These are phyloP conservation scores for Eumeta japonica DNA, from an alignment of 1,140 invertebrate genomes.

Conservation along the genomic window DNA sequence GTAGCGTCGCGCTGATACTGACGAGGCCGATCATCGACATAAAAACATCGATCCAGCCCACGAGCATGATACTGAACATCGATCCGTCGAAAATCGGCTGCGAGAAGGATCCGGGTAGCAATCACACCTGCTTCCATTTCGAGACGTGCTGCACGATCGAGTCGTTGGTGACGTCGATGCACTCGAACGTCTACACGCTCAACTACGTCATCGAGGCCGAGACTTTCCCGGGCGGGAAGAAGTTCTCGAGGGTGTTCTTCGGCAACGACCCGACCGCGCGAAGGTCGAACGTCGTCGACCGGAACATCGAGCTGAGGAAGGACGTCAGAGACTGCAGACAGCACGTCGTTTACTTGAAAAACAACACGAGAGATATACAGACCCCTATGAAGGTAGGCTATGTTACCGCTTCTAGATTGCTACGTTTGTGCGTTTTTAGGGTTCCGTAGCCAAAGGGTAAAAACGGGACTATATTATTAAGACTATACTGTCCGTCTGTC, in stretches of 20 bases:
- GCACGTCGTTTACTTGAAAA: conserved; percentile 80
- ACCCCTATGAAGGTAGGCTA: conserved; percentile 75
- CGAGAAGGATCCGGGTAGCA: conserved; percentile 60
- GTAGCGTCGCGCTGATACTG: conserved; percentile 70
- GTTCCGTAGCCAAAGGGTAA: too few relatives aligned
- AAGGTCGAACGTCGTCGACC: conserved; percentile 61
- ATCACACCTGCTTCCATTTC: conserved; percentile 85
- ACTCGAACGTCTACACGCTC: conserved; percentile 58
- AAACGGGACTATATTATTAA: too few relatives aligned
- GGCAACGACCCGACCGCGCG: conserved; percentile 48
- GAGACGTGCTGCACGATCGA: conserved; percentile 81
- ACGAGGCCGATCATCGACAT: conserved; percentile 87
- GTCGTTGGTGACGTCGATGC: conserved; percentile 60
- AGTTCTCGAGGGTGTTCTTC: conserved; percentile 82
- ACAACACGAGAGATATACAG: conserved; percentile 81
- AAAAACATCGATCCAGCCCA: conserved; percentile 60
- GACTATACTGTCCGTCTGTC: too few relatives aligned
- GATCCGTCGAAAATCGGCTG: conserved; percentile 79
- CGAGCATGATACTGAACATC: conserved; percentile 68
- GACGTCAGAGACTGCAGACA: conserved; percentile 64
- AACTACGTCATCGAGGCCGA: conserved; percentile 83
- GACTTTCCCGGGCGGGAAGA: conserved; percentile 72
- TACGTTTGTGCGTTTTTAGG: too few relatives aligned
- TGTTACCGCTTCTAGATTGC: background rate
- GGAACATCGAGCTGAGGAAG: conserved; percentile 58